phyloP scores from a whole-genome alignment of 2,888 invertebrate genomes.

The Sepioteuthis lessoniana region DNA sequence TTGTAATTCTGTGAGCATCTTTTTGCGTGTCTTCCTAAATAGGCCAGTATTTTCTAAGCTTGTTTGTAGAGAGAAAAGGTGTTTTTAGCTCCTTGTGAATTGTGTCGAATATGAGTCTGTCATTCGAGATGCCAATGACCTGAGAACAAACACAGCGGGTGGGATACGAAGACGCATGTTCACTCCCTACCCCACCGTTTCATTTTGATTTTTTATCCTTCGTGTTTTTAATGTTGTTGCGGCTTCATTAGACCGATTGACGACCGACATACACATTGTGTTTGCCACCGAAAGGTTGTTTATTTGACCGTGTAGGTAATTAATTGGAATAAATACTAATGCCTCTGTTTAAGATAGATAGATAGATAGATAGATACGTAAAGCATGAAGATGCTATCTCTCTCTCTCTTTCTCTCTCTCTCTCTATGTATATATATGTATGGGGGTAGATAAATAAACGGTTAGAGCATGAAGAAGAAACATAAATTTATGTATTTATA shows the following conservation, averaged over 20 bases:
- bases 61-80: neutral
- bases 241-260: constrained; percentile 1
- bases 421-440: too few relatives aligned
- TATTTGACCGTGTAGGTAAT: neutral
- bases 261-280: neutral
- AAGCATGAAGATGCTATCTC: too few relatives aligned
- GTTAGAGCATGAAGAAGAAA: too few relatives aligned
- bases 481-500: too few relatives aligned
- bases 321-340: neutral
- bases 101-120: neutral
- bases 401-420: too few relatives aligned
- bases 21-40: neutral
- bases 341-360: neutral
- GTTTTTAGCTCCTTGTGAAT: neutral
- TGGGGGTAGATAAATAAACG: too few relatives aligned
- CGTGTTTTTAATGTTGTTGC: neutral
- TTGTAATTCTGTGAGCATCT: neutral
- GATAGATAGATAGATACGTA: too few relatives aligned
- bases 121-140: neutral
- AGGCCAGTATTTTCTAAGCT: neutral
- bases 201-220: too few relatives aligned
- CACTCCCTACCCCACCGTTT: too few relatives aligned
- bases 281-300: neutral
- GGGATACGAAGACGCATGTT: neutral
- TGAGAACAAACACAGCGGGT: neutral